These are phyloP conservation scores for Lagodon rhomboides DNA, from an alignment of 2,797 vertebrate genomes.

Conservation along the genomic window DNA sequence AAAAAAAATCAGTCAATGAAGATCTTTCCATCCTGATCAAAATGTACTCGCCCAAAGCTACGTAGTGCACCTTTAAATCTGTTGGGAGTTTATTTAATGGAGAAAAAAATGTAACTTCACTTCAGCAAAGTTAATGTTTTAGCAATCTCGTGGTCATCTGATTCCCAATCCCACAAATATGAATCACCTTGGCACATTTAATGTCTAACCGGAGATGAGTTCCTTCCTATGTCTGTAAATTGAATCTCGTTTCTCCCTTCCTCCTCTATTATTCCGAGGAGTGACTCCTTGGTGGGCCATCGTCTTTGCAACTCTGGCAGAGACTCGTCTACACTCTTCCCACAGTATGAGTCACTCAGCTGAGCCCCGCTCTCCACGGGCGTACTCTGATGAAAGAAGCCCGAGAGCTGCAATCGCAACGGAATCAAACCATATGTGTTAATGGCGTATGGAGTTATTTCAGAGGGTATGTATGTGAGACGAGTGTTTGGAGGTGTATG, in stretches of 20 bases:
- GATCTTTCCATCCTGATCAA: no score
- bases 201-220: not conserved
- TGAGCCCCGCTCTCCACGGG: constrained; percentile 58
- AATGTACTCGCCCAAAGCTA: no score
- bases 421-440: constrained; percentile 20
- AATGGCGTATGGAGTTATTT: not conserved
- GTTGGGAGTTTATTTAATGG: no score
- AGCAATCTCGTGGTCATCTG: not conserved
- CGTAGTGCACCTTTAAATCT: no score
- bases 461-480: not conserved
- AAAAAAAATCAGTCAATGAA: no score
- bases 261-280: constrained; percentile 43
- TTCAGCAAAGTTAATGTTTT: not conserved
- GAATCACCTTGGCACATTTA: not conserved
- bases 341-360: constrained; percentile 76
- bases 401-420: constrained; percentile 38
- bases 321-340: constrained; percentile 53
- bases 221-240: constrained; percentile 9
- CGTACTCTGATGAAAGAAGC: constrained; percentile 33
- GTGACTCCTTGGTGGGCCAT: constrained; percentile 71
- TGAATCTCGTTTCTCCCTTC: constrained; percentile 22
- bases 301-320: constrained; percentile 61
- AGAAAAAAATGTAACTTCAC: no score
- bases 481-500: not conserved
- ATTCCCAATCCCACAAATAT: not conserved